Conservation (phyloP, 2,113 vertebrate species). For the Alectura lathami region DNA sequence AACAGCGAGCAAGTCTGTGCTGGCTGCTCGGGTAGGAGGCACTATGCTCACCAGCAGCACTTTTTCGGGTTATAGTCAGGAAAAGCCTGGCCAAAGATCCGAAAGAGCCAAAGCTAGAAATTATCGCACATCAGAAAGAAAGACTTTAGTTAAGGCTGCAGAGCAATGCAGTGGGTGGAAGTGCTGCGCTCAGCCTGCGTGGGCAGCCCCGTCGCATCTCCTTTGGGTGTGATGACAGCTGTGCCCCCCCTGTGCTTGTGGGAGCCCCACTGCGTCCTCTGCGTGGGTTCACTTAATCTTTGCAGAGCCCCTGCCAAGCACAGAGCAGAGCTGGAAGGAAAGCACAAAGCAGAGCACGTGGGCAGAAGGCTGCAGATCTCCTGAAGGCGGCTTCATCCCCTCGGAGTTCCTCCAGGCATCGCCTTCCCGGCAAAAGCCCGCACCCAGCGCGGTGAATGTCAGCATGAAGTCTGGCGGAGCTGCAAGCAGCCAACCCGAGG, state of each 20-base stretch:
- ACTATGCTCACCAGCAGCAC: fast-evolving
- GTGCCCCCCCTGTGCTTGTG: not conserved
- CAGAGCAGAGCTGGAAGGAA: not conserved
- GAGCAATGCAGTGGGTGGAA: not conserved
- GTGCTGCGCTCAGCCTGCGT: not conserved
- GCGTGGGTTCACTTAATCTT: fast-evolving
- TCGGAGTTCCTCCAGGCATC: not conserved
- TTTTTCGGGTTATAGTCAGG: not conserved
- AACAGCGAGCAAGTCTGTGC: not conserved
- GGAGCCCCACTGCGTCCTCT: not conserved
- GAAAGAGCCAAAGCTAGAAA: not conserved
- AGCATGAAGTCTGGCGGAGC: not conserved
- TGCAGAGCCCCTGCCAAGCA: not conserved
- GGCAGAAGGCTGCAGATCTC: not conserved
- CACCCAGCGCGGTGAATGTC: fast-evolving
- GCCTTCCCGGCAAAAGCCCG: not conserved
- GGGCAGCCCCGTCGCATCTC: not conserved
- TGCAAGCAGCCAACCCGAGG: not conserved
- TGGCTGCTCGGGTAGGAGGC: not conserved
- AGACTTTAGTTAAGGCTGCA: not conserved
- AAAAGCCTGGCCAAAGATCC: not conserved
- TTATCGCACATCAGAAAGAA: not conserved
- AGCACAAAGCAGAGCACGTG: not conserved
- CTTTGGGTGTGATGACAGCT: not conserved
- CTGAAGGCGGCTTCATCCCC: not conserved